A percentile compares a stretch with the other conserved stretches of the same genome.
Evolutionary conservation across 2,888 invertebrate genomes (phyloP).

Genomic region (Didymodactylos carnosus): DNA sequence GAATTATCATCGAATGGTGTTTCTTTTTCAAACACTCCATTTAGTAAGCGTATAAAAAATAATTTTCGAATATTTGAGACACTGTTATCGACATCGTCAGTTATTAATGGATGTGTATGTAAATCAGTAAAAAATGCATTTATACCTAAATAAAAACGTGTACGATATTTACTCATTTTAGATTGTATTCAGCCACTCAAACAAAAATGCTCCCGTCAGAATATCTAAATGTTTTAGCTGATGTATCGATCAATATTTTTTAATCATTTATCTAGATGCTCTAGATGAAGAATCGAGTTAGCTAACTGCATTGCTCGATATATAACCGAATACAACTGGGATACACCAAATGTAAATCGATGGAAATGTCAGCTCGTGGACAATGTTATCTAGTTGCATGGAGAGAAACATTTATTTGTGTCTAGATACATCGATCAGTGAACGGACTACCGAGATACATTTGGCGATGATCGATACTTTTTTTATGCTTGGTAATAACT

Average conservation of each 20-base stretch:
- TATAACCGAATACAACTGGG: not conserved
- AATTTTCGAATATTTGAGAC: slow-evolving; percentile 47
- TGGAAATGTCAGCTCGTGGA: too few relatives aligned
- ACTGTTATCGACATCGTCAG: slow-evolving; percentile 48
- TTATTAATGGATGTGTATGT: slow-evolving; percentile 40
- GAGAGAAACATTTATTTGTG: too few relatives aligned
- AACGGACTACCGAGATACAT: not conserved
- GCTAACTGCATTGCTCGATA: too few relatives aligned
- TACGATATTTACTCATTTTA: not conserved
- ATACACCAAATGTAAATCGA: not conserved
- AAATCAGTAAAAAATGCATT: slow-evolving; percentile 33
- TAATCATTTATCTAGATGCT: too few relatives aligned
- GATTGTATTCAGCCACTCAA: not conserved
- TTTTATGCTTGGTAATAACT: too few relatives aligned
- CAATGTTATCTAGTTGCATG: too few relatives aligned
- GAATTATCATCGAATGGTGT: not conserved
- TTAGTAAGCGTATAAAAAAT: slow-evolving; percentile 35
- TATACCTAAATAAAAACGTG: slow-evolving; percentile 18
- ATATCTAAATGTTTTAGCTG: too few relatives aligned
- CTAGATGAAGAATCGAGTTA: too few relatives aligned
- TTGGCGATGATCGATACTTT: not conserved
- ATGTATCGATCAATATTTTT: too few relatives aligned
- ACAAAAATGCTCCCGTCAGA: too few relatives aligned
- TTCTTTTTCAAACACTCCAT: not conserved
- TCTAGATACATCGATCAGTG: too few relatives aligned